Percentiles rank a stretch among this genome's conserved stretches.
These are phyloP conservation scores for Acromyrmex charruanus DNA, from an alignment of 1,140 invertebrate genomes.

Conservation along the genomic window DNA sequence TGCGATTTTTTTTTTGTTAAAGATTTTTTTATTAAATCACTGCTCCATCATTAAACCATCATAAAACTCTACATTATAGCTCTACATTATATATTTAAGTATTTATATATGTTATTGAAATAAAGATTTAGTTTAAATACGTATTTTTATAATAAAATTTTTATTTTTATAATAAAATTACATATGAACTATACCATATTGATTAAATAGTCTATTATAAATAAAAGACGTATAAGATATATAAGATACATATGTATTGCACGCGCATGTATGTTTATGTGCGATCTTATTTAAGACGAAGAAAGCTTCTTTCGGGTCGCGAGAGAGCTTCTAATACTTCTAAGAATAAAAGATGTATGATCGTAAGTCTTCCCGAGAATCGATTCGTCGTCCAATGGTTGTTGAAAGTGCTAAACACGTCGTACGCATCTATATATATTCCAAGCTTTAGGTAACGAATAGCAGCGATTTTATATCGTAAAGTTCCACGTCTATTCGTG, in stretches of 20 bases:
- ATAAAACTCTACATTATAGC: not conserved
- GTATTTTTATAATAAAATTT: not conserved
- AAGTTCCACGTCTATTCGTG: constrained; percentile 23
- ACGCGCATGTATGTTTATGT: not conserved
- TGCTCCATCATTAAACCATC: not conserved
- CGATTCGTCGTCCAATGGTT: constrained; percentile 31
- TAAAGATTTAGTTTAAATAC: not conserved
- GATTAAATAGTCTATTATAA: not conserved
- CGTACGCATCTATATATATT: constrained; percentile 28
- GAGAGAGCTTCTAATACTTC: constrained; percentile 36
- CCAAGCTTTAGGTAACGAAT: not conserved
- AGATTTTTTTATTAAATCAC: not conserved
- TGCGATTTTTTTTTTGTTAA: not conserved
- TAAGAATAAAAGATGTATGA: constrained; percentile 32
- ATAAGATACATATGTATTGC: not conserved
- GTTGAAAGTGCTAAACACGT: constrained; percentile 55
- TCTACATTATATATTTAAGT: not conserved
- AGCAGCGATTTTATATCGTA: constrained; percentile 31
- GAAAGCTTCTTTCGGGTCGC: not conserved
- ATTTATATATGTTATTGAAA: not conserved
- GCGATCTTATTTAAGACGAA: not conserved
- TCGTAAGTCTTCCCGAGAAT: constrained; percentile 34
- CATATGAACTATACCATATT: not conserved
- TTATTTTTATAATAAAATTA: not conserved
- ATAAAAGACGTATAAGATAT: not conserved